A percentile compares a stretch with the other conserved stretches of the same genome.
phyloP scores from a whole-genome alignment of 2,113 vertebrate genomes.

The Microtus richardsoni region DNA sequence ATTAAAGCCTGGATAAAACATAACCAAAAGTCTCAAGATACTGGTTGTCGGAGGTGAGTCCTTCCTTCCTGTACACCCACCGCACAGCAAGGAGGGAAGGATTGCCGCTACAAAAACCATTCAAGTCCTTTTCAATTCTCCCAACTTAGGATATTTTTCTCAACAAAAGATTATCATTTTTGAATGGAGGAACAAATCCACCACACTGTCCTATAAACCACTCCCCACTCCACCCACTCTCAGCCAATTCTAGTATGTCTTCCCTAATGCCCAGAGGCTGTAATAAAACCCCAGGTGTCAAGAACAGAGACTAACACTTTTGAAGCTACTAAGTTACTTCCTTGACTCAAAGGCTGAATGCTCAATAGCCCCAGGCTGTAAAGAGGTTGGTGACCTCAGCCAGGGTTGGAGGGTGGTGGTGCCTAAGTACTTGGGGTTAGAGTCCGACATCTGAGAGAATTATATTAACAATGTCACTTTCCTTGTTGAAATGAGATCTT shows the following conservation, averaged over 20 bases:
- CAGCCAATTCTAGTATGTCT: not conserved
- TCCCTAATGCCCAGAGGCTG: not conserved
- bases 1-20: constrained; percentile 51
- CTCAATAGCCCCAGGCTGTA: not conserved
- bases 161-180: not conserved
- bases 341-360: not conserved
- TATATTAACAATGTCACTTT: constrained; percentile 6
- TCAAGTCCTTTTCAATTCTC: not conserved
- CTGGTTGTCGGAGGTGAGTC: not conserved
- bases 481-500: constrained; percentile 47
- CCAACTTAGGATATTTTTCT: not conserved
- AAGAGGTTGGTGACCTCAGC: not conserved
- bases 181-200: not conserved
- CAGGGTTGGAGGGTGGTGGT: not conserved
- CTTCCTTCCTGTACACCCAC: not conserved
- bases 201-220: not conserved
- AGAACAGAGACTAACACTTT: not conserved
- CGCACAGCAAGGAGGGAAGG: not conserved
- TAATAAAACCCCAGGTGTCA: not conserved
- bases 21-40: constrained; percentile 41
- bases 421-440: not conserved
- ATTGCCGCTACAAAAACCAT: not conserved
- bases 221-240: too few species aligned
- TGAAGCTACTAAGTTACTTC: not conserved
- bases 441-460: not conserved